Base-by-base conservation (phyloP, 2,888 invertebrate species). In the Trissolcus brochymenae region DNA sequence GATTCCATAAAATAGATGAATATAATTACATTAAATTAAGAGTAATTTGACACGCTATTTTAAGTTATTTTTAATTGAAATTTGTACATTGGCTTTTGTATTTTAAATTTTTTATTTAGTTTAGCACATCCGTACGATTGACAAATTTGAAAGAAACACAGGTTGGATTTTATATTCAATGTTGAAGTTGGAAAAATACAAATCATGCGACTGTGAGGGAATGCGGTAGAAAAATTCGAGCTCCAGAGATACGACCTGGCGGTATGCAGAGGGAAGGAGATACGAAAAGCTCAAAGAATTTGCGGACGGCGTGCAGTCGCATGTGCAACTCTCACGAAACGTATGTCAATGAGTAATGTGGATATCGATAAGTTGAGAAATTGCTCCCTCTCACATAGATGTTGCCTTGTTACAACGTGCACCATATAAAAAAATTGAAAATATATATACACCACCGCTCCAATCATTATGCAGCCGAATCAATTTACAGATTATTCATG, bases 351-450 rank as follows among this genome's bases (percentile, higher is more conserved):
- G 66, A 60, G 57, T 61, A 66, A 71, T 61, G 54, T 56, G 53
- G 66, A 64, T 76, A 76, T 76, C 62, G 67, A 71, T 55, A 66
- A 49, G 51, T 56, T 61, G 46, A 51, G 57, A 76, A 71, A 76
- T 71, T 60, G 60, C 43, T 9, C 64, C 19, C 19, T 13, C 9
- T 25, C 41, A 62, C 50, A 61, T 43, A 56, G 46, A 62, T 67
- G 62, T 60, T 59, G 56, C 25, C 59, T 50, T 67, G 46, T 62
- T 56, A 51, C 29, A 61, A 74, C 75, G 60, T 65, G 70, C 60
- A 70, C 40, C 35, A 50, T 40, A 66, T 40, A 56, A 21, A 17
- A 19, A 41, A 35, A 53, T 51, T 35, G 35, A 35, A 35, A 35
- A 35, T 11, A 35, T 35, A 35, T 35, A 35, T 35, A 35, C 35